phyloP scores from a whole-genome alignment of 2,888 invertebrate species.

The Nephrocerus scutellatus region DNA sequence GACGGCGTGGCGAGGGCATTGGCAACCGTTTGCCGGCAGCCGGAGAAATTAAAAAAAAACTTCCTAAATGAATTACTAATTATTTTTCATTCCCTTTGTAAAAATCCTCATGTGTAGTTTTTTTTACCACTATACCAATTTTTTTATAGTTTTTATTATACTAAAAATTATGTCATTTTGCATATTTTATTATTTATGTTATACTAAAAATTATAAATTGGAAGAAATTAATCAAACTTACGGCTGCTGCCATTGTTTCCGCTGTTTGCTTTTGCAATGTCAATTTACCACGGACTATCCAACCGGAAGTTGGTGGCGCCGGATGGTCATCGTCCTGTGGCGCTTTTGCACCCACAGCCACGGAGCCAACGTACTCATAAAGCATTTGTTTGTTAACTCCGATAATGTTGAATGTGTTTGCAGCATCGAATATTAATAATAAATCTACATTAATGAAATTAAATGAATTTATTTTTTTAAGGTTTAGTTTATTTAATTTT shows the following conservation, averaged over 20 bases:
- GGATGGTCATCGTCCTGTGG: constrained; percentile 43
- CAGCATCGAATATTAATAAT: constrained; percentile 35
- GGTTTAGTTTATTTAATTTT: no score
- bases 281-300: constrained; percentile 45
- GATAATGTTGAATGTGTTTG: constrained; percentile 42
- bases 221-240: constrained; percentile 34
- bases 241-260: constrained; percentile 42
- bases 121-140: no score
- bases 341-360: constrained; percentile 45
- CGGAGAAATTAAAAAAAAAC: no score
- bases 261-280: constrained; percentile 41
- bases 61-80: no score
- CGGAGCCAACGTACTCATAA: constrained; percentile 47
- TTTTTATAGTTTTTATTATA: no score
- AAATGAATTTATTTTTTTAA: constrained; percentile 7
- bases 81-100: no score
- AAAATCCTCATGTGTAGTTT: no score
- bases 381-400: constrained; percentile 46
- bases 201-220: no score
- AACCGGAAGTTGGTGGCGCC: constrained; percentile 43
- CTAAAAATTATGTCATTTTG: no score
- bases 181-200: no score
- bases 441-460: constrained; percentile 34
- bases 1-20: no score
- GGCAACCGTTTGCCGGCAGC: no score